These are phyloP conservation scores for Dicycla oo DNA, from an alignment of 2,888 invertebrate species.

Conservation along the genomic window DNA sequence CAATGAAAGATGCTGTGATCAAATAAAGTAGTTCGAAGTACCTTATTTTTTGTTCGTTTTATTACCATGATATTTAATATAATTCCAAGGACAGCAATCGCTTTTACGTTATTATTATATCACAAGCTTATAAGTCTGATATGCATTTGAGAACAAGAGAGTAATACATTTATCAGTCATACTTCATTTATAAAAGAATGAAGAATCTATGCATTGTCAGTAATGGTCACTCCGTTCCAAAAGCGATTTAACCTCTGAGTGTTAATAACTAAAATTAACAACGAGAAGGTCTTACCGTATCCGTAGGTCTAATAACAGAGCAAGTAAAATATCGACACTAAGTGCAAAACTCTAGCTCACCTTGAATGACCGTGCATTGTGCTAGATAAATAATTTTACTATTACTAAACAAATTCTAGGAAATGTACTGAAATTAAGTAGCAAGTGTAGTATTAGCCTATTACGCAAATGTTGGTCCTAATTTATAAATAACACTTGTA, in stretches of 20 bases:
- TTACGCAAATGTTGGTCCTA: constrained; percentile 40
- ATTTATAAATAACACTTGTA: constrained; percentile 31
- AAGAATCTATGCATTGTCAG: background rate
- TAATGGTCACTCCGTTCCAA: constrained; percentile 16
- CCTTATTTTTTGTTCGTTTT: constrained; percentile 40
- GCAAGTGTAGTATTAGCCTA: constrained; percentile 7
- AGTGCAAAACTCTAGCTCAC: constrained; percentile 49
- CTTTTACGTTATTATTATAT: background rate
- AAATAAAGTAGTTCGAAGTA: constrained; percentile 59
- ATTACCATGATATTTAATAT: background rate
- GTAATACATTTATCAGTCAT: background rate
- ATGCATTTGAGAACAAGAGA: background rate
- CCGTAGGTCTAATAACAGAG: constrained; percentile 36
- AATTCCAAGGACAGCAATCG: background rate
- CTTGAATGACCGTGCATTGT: constrained; percentile 48
- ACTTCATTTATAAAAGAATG: background rate
- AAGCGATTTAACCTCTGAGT: constrained; percentile 34
- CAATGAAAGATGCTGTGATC: constrained; percentile 61
- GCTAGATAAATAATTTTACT: constrained; percentile 53
- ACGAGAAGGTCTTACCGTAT: constrained; percentile 43
- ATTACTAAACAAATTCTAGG: constrained; percentile 27
- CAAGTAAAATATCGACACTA: constrained; percentile 44
- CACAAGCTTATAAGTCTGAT: no score
- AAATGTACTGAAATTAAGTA: constrained; percentile 22
- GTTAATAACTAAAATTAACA: constrained; percentile 47